These are phyloP conservation scores for Aphidius colemani DNA, from an alignment of 2,888 invertebrate species.

Conservation along the genomic window DNA sequence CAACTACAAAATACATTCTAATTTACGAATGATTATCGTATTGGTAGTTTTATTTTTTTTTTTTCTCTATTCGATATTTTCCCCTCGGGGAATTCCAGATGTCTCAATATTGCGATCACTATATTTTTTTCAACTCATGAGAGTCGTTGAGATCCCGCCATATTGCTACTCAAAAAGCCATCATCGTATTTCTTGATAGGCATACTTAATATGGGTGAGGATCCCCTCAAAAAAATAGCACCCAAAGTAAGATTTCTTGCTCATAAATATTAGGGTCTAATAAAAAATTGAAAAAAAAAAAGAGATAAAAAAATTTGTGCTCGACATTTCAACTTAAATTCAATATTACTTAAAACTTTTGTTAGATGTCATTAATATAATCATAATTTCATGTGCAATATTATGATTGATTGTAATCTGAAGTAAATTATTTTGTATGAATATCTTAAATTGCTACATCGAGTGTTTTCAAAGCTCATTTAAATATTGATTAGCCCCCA, in stretches of 20 bases:
- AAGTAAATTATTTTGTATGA: no score
- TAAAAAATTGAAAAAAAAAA: neutral
- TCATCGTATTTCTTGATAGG: slow-evolving; percentile 13
- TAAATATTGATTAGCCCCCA: no score
- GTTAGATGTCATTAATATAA: no score
- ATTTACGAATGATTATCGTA: no score
- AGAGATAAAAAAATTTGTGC: neutral
- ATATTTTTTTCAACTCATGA: slow-evolving; percentile 15
- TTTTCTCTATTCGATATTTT: neutral
- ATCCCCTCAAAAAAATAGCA: neutral
- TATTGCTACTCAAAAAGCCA: slow-evolving; percentile 20
- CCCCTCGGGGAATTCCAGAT: slow-evolving; percentile 1
- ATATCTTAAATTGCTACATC: no score
- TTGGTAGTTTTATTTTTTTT: neutral
- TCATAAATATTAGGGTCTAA: no score
- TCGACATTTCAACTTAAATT: neutral
- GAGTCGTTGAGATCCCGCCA: slow-evolving; percentile 7
- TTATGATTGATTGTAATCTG: no score
- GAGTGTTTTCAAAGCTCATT: no score
- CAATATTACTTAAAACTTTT: neutral
- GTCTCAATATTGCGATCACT: neutral
- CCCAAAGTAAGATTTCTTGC: no score
- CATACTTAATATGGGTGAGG: slow-evolving; percentile 8
- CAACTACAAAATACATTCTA: neutral
- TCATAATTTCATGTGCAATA: no score